A percentile compares a stretch with the other conserved stretches of the same genome.
phyloP scores from a whole-genome alignment of 2,888 invertebrate genomes.

The Meganola albula region DNA sequence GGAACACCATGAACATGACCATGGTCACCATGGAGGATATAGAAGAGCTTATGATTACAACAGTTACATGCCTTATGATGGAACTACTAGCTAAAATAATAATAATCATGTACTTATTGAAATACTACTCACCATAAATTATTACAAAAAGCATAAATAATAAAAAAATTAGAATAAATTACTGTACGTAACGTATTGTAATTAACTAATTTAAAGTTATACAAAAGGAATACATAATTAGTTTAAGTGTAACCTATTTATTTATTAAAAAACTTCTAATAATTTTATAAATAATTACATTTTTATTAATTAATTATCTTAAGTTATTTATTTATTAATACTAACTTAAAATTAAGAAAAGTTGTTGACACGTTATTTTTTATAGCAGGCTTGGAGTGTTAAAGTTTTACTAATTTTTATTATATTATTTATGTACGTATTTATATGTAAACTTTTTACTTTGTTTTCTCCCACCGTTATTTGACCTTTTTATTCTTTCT shows the following conservation, averaged over 20 bases:
- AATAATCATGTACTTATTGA: background rate
- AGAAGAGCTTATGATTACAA: conserved; percentile 76
- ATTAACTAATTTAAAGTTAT: no score
- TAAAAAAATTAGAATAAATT: no score
- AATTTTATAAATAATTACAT: no score
- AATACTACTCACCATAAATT: no score
- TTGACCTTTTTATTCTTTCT: conserved; percentile 4
- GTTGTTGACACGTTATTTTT: conserved; percentile 5
- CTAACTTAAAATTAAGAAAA: background rate
- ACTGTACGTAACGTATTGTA: no score
- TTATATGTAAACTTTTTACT: background rate
- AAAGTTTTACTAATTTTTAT: conserved; percentile 27
- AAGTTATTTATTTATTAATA: no score
- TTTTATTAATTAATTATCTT: no score
- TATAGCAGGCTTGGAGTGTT: conserved; percentile 46
- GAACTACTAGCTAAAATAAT: conserved; percentile 35
- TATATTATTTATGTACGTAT: conserved; percentile 1
- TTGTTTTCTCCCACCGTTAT: conserved; percentile 14
- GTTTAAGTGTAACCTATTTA: no score
- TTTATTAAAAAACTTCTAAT: no score
- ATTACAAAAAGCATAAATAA: no score
- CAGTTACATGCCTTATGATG: conserved; percentile 65
- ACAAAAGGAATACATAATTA: no score
- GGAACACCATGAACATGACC: conserved; percentile 76
- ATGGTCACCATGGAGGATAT: conserved; percentile 75